Base-by-base conservation (phyloP, 2,888 invertebrate genomes). In the Acholoe squamosa region DNA sequence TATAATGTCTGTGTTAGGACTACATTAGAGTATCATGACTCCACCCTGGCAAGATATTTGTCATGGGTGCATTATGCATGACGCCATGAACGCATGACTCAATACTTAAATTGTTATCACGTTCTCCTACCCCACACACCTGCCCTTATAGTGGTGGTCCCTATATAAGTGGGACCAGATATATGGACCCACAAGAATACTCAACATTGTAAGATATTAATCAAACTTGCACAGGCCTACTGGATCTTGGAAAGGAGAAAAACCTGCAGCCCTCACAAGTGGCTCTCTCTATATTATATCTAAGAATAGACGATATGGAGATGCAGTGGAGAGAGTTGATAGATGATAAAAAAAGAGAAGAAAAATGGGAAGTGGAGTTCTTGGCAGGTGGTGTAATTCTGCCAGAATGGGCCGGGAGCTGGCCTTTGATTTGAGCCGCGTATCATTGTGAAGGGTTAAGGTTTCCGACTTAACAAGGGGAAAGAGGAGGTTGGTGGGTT, bases 381-480 rank as follows among this genome's bases (percentile, higher is more conserved):
- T 61, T 61, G 61, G n/a, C n/a, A 61, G 61, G n/a, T n/a, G n/a
- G 61, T n/a, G n/a, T 61, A n/a, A 61, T 61, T 61, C n/a, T n/a
- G 22, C 19, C 22, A 19, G 61, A 61, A 61, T 61, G n/a, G 14
- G 1, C 61, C 61, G 1, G 54, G 5, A 3, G 61, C n/a, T 61
- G 61, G 61, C 61, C 61, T 61, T 61, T 61, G 61, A 61, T 61
- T 61, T 19, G n/a, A 43, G 43, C n/a, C 61, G 19, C 22, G 61
- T n/a, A 61, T 71, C 25, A 71, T 71, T 71, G 31, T 71, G 71
- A 71, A 71, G 71, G 71, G 28, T 71, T 71, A 28, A 28, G 14
- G 14, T 71, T 71, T 61, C 61, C n/a, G 19, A n/a, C 61, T 61
- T 61, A 7, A n/a, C 61, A 7, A 61, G n/a, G 61, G 5, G 61